Percentiles rank a stretch among this genome's conserved stretches.
phyloP scores from a whole-genome alignment of 2,888 invertebrate genomes.

The Caenorhabditis doughertyi region DNA sequence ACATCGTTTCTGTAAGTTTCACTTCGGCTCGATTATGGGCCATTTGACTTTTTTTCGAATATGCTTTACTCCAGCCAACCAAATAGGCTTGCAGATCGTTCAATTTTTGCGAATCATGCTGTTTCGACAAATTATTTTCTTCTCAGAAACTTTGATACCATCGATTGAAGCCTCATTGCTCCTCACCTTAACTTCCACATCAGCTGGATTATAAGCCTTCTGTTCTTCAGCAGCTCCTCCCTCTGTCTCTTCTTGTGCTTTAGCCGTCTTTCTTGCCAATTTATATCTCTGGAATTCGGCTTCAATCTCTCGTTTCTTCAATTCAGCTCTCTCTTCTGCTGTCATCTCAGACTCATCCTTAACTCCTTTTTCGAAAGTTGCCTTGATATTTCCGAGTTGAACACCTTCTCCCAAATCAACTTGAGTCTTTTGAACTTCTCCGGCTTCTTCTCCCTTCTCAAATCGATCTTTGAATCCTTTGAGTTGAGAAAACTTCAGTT shows the following conservation, averaged over 20 bases:
- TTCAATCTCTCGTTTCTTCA: slow-evolving; percentile 81
- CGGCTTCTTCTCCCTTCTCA: slow-evolving; percentile 76
- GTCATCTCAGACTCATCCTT: slow-evolving; percentile 77
- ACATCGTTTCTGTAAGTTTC: too few relatives aligned
- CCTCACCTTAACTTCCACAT: slow-evolving; percentile 76
- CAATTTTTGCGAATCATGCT: too few relatives aligned
- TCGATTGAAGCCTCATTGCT: too few relatives aligned
- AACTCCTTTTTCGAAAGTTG: slow-evolving; percentile 78
- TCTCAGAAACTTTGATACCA: too few relatives aligned
- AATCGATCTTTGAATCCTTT: slow-evolving; percentile 81
- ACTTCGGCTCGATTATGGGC: too few relatives aligned
- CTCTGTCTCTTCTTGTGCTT: slow-evolving; percentile 53
- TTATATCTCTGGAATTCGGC: slow-evolving; percentile 82
- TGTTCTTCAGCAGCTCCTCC: slow-evolving; percentile 34
- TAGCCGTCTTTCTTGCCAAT: slow-evolving; percentile 78
- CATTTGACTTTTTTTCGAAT: too few relatives aligned
- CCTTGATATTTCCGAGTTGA: slow-evolving; percentile 80
- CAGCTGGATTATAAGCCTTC: slow-evolving; percentile 53
- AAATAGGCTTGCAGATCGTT: too few relatives aligned
- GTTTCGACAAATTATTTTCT: too few relatives aligned
- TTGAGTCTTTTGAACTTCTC: slow-evolving; percentile 73
- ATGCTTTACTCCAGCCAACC: too few relatives aligned
- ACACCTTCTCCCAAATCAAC: slow-evolving; percentile 77
- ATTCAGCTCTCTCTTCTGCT: slow-evolving; percentile 80
- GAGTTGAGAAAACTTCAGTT: slow-evolving; percentile 78